Conservation (phyloP, 1,140 invertebrate species). For the Pseudomyrmex cubaensis region DNA sequence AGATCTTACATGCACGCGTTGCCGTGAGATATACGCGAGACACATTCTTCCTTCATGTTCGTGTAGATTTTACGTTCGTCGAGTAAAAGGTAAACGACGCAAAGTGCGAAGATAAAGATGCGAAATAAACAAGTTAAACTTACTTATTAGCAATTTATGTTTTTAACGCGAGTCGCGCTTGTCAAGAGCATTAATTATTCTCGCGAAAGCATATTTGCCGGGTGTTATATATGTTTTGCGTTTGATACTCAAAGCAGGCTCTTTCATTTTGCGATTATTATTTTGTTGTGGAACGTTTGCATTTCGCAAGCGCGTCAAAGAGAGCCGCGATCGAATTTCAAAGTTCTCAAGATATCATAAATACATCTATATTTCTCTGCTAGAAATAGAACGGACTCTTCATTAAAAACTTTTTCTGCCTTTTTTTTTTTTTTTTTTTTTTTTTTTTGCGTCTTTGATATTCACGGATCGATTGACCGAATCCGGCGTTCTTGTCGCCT, state of each 20-base stretch:
- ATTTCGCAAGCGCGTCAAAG: slow-evolving; percentile 35
- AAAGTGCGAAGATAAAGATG: neutral
- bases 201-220: neutral
- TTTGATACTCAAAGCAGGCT: neutral
- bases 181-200: neutral
- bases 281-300: slow-evolving; percentile 31
- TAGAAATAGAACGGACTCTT: slow-evolving; percentile 21
- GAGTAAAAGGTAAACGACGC: neutral
- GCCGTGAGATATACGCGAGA: neutral
- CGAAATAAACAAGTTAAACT: neutral
- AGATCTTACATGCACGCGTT: too few relatives aligned
- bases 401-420: slow-evolving; percentile 49
- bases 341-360: slow-evolving; percentile 26
- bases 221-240: neutral
- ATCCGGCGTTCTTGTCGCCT: neutral
- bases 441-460: slow-evolving; percentile 56
- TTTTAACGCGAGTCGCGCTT: neutral
- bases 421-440: slow-evolving; percentile 8
- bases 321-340: slow-evolving; percentile 10
- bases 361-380: neutral
- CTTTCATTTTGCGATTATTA: neutral
- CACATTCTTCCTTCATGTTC: neutral
- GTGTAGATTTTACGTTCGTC: neutral
- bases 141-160: neutral
- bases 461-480: slow-evolving; percentile 42